Evolutionary conservation across 37 sponge, comb jelly and placozoan species (phyloP).

Genomic region (Cladorhizidae sp.): DNA sequence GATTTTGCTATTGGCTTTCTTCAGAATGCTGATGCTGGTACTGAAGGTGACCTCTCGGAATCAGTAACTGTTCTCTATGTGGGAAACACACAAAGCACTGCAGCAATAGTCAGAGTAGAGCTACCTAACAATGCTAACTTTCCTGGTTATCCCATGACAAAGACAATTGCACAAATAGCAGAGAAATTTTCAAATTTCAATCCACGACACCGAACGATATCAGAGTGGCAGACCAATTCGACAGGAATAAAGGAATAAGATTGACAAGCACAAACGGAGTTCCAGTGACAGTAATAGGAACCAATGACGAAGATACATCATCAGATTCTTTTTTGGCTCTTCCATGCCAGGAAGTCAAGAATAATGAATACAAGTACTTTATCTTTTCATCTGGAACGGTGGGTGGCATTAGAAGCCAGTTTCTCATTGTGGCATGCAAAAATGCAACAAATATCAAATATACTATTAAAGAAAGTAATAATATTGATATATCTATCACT

Average conservation of each 20-base stretch:
- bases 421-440: conserved; percentile 32
- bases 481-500: no score
- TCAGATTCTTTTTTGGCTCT: conserved; percentile 50
- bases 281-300: conserved; percentile 10
- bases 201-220: neutral
- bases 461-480: conserved; percentile 11
- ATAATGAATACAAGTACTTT: conserved; percentile 10
- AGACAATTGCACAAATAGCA: neutral
- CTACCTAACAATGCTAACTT: neutral
- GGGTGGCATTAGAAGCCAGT: neutral
- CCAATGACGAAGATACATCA: conserved; percentile 35
- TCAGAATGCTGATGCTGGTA: neutral
- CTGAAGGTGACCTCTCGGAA: neutral
- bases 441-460: no score
- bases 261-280: neutral
- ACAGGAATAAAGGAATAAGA: conserved; percentile 17
- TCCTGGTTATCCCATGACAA: neutral
- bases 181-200: neutral
- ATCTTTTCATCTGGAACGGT: conserved; percentile 1
- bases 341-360: conserved; percentile 10
- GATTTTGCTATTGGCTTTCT: conserved; percentile 27
- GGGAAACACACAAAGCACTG: neutral
- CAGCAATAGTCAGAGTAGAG: neutral
- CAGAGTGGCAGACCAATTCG: neutral
- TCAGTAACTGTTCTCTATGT: conserved; percentile 2